Conservation (phyloP, 2,797 vertebrate genomes). For the Prionace glauca region DNA sequence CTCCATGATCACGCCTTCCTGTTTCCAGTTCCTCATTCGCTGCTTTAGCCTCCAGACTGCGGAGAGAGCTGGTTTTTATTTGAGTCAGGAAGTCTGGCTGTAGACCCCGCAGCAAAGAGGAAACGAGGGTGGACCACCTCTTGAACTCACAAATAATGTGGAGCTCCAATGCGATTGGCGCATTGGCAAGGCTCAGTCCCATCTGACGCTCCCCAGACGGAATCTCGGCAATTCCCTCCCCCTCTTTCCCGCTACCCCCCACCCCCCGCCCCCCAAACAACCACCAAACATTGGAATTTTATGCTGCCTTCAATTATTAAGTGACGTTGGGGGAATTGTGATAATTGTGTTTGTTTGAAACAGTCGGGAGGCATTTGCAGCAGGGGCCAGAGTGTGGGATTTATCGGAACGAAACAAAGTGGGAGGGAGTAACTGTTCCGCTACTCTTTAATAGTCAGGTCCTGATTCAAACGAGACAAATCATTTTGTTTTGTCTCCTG, state of each 20-base stretch:
- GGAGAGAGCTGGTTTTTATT: slow-evolving; percentile 71
- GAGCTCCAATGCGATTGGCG: not conserved
- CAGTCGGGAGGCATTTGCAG: not conserved
- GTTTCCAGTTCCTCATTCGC: slow-evolving; percentile 77
- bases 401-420: not conserved
- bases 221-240: not conserved
- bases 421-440: not conserved
- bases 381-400: not conserved
- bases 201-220: not conserved
- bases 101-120: slow-evolving; percentile 68
- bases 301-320: not conserved
- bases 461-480: not conserved
- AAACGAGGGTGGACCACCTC: slow-evolving; percentile 84
- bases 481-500: not conserved
- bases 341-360: slow-evolving; percentile 2
- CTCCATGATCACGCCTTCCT: slow-evolving; percentile 79
- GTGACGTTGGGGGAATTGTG: not conserved
- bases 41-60: slow-evolving; percentile 63
- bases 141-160: slow-evolving; percentile 66
- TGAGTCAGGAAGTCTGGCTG: slow-evolving; percentile 81
- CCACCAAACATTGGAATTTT: not conserved
- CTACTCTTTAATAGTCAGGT: not conserved
- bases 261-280: not conserved
- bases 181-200: not conserved
- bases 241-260: not conserved